phyloP scores from a whole-genome alignment of 2,113 vertebrate genomes.

The Puffinus mauretanicus region DNA sequence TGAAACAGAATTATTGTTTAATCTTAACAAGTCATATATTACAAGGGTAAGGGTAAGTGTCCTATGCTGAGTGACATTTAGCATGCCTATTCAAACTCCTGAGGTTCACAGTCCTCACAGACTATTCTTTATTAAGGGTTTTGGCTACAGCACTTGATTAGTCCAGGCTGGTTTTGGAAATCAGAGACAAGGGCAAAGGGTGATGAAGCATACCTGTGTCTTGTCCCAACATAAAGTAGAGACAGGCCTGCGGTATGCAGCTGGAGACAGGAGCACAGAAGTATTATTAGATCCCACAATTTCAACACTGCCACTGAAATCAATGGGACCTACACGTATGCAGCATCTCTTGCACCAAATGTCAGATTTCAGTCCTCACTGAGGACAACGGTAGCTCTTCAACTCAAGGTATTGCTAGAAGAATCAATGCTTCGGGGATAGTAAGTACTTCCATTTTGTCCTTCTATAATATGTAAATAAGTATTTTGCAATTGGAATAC shows the following conservation, averaged over 20 bases:
- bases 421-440: background rate
- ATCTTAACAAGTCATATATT: background rate
- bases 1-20: constrained; percentile 3
- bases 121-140: background rate
- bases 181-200: background rate
- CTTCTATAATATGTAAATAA: background rate
- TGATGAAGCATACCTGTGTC: background rate
- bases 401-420: background rate
- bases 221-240: background rate
- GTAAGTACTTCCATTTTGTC: background rate
- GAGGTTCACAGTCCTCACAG: background rate
- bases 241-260: background rate
- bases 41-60: background rate
- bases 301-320: background rate
- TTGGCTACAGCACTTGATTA: background rate
- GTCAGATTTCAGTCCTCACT: background rate
- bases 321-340: background rate
- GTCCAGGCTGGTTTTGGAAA: background rate
- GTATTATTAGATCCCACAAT: background rate
- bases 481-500: background rate
- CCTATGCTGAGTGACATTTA: background rate
- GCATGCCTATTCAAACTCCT: background rate
- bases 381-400: background rate
- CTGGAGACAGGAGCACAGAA: background rate
- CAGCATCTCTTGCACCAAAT: background rate